phyloP scores from a whole-genome alignment of 2,888 invertebrate species.

The Leptura quadrifasciata region DNA sequence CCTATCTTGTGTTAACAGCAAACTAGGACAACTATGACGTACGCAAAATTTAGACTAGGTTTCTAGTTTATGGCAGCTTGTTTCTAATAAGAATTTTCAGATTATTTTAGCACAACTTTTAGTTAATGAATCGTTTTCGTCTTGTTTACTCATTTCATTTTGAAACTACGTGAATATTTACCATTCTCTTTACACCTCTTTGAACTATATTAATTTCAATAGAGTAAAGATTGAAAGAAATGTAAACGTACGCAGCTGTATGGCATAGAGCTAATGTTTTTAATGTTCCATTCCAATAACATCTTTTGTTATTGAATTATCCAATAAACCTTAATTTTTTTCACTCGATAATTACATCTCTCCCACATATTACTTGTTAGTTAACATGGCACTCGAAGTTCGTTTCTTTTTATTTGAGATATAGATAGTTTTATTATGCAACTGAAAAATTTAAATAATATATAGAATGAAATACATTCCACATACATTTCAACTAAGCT shows the following conservation, averaged over 20 bases:
- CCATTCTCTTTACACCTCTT: neutral
- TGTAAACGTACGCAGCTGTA: neutral
- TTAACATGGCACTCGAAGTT: neutral
- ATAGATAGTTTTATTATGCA: too few relatives aligned
- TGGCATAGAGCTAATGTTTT: neutral
- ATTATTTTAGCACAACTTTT: neutral
- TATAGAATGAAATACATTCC: too few relatives aligned
- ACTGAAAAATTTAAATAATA: too few relatives aligned
- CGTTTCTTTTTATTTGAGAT: neutral
- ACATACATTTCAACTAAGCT: too few relatives aligned
- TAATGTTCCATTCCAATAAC: neutral
- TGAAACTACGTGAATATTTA: neutral
- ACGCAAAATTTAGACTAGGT: constrained; percentile 2
- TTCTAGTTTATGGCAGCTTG: neutral
- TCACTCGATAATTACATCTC: neutral
- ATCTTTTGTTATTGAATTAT: constrained; percentile 8
- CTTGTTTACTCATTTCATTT: neutral
- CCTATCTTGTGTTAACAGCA: neutral
- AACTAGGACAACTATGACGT: neutral
- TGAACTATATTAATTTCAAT: neutral
- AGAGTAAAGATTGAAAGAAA: neutral
- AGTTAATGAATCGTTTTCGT: neutral
- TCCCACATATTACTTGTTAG: neutral
- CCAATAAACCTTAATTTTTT: constrained; percentile 17
- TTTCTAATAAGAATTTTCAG: neutral